Conservation (phyloP, 2,113 vertebrate species). For the Phycodurus eques region DNA sequence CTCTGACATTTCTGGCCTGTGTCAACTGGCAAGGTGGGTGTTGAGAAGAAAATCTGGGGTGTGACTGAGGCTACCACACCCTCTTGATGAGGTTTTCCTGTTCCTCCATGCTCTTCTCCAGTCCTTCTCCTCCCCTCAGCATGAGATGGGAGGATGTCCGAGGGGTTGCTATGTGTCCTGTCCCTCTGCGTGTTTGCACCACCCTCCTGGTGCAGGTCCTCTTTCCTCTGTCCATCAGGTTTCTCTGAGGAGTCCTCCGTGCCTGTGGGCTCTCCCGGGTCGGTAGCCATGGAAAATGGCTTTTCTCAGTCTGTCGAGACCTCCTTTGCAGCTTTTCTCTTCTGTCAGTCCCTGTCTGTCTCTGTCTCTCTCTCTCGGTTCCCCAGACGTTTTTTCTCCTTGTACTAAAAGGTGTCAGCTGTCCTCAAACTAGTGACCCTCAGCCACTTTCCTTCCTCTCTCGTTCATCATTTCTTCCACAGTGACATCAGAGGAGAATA, state of each 20-base stretch:
- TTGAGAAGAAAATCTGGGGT: constrained; percentile 50
- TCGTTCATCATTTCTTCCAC: constrained; percentile 13
- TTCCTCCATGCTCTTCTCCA: constrained; percentile 46
- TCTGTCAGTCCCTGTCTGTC: constrained; percentile 75
- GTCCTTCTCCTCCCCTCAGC: constrained; percentile 41
- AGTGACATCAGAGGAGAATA: constrained; percentile 20
- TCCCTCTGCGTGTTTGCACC: constrained; percentile 52
- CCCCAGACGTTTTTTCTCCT: constrained; percentile 20
- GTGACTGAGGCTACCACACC: constrained; percentile 42
- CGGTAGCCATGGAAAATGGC: constrained; percentile 82
- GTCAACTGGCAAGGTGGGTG: constrained; percentile 48
- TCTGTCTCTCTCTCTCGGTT: constrained; percentile 51
- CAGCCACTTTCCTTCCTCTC: not conserved
- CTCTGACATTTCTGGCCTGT: constrained; percentile 66
- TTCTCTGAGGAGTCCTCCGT: constrained; percentile 85
- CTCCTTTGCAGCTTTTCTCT: constrained; percentile 68
- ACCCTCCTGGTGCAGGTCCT: constrained; percentile 59
- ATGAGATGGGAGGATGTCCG: constrained; percentile 62
- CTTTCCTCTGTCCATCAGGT: constrained; percentile 78
- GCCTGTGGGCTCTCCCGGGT: constrained; percentile 85
- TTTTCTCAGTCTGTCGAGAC: constrained; percentile 47
- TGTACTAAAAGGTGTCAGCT: constrained; percentile 22
- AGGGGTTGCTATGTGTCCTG: constrained; percentile 55
- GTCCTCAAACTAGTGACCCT: constrained; percentile 8
- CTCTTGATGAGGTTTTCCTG: constrained; percentile 53